phyloP scores from a whole-genome alignment of 2,113 vertebrate genomes.

The Rhinogobius similis region DNA sequence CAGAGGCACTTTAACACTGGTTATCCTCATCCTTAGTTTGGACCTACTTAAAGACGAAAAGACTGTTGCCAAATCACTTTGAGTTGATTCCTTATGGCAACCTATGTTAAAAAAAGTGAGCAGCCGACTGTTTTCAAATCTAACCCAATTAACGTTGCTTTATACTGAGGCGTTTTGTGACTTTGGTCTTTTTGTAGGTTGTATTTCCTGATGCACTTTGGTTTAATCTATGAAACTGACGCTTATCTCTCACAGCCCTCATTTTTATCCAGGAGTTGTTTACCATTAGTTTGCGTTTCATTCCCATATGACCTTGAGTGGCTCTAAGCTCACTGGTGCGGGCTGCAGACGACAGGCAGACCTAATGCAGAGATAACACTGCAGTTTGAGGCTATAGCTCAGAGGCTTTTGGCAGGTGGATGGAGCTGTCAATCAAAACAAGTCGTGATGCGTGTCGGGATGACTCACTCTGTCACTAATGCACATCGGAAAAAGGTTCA shows the following conservation, averaged over 20 bases:
- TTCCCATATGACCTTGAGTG: slow-evolving; percentile 59
- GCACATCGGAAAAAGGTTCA: slow-evolving; percentile 14
- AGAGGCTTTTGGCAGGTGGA: slow-evolving; percentile 41
- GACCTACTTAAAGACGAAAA: no score
- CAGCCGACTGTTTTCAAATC: no score
- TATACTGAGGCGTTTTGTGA: not conserved
- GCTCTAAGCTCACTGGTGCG: slow-evolving; percentile 45
- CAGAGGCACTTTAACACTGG: no score
- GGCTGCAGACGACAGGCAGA: slow-evolving; percentile 28
- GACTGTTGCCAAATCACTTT: no score
- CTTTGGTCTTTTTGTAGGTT: not conserved
- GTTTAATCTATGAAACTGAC: not conserved
- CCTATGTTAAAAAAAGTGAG: no score
- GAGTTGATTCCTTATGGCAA: no score
- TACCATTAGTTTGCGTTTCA: slow-evolving; percentile 27
- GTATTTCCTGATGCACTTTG: not conserved
- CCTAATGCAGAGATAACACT: slow-evolving; percentile 31
- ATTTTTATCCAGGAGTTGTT: not conserved
- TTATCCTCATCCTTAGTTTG: no score
- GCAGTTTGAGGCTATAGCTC: slow-evolving; percentile 11
- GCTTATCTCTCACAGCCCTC: not conserved
- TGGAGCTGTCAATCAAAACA: slow-evolving; percentile 46
- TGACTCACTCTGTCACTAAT: slow-evolving; percentile 26
- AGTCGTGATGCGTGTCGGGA: slow-evolving; percentile 30
- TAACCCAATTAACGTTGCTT: no score